Base-by-base conservation (phyloP, 2,113 vertebrate genomes). In the Scalopus aquaticus region DNA sequence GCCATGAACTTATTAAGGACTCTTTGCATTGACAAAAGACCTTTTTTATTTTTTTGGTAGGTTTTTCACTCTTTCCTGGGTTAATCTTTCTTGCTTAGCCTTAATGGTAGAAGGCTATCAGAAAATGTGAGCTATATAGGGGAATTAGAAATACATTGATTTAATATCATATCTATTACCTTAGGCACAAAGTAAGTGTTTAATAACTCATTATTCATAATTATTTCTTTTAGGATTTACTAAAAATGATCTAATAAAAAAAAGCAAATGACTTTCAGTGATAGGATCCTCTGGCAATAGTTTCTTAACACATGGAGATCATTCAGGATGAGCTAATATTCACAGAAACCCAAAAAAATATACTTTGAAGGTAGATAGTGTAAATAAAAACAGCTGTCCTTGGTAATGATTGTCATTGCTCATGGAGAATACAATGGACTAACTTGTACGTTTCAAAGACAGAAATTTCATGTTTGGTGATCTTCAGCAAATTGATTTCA, bases 11-110 rank as follows among this genome's bases (percentile, higher is more conserved):
- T 93, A 20, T 15, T 60, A 80, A 93, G 11, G 11, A 85, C 37
- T 93, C 60, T 91, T 85, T 49, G 32, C 39, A 35, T 77, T 30
- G 69, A 90, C 28, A 69, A 88, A 92, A 94, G 73, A 58, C 37
- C 11, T 39, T 65, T 88, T 90, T n/a, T 60, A 82, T 22, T 56
- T 65, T 20, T 56, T 56, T 56, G 54, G 54, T 56, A 56, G 20
- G 20, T 20, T 56, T 56, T 56, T 56, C 11, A 22, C 4, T 93
- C n/a, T 77, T 91, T 94, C 22, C 35, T 51, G 17, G 24, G 42
- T 87, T 86, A 26, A 82, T 69, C 13, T 95, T 84, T 91, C 10
- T 24, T 44, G 20, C 37, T 94, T 88, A 64, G 44, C 10, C 46
- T 58, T 35, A 49, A 89, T 80, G 16, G 16, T 65, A 5, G 26